These are phyloP conservation scores for Andrena cerasifolii DNA, from an alignment of 1,140 invertebrate species.

Conservation along the genomic window DNA sequence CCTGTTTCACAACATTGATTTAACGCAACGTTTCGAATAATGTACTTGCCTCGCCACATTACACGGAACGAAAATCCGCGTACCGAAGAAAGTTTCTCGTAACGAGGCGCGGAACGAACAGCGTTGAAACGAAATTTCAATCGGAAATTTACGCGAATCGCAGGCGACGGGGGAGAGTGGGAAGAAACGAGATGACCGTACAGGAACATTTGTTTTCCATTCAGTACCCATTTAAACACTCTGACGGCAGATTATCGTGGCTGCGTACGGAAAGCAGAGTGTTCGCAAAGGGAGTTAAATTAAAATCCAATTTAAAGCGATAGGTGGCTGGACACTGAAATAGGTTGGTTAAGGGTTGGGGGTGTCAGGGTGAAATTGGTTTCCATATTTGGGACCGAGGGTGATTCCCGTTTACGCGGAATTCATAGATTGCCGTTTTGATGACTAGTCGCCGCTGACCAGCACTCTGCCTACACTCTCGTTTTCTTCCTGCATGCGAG, in stretches of 20 bases:
- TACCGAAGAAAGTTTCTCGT: neutral
- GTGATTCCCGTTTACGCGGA: neutral
- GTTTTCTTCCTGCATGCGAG: neutral
- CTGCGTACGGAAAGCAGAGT: neutral
- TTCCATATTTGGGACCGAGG: conserved; percentile 38
- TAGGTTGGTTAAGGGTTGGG: conserved; percentile 16
- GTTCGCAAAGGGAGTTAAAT: conserved; percentile 57
- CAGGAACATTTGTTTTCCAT: conserved; percentile 49
- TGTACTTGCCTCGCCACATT: too few relatives aligned
- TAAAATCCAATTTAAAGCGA: conserved; percentile 63
- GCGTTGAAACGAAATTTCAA: conserved; percentile 11
- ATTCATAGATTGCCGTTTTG: conserved; percentile 14
- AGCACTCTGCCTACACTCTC: neutral
- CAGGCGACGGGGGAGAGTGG: too few relatives aligned
- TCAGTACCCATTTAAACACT: conserved; percentile 45
- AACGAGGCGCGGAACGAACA: neutral
- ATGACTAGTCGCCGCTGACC: neutral
- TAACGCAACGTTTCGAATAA: too few relatives aligned
- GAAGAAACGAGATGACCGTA: neutral
- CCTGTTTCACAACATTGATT: too few relatives aligned
- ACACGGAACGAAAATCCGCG: neutral
- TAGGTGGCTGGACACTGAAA: conserved; percentile 18
- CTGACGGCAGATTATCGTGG: conserved; percentile 37
- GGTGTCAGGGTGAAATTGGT: conserved; percentile 4
- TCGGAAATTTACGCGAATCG: conserved; percentile 10